Conservation (phyloP, 2,888 invertebrate species). For the Ectemnius continuus region DNA sequence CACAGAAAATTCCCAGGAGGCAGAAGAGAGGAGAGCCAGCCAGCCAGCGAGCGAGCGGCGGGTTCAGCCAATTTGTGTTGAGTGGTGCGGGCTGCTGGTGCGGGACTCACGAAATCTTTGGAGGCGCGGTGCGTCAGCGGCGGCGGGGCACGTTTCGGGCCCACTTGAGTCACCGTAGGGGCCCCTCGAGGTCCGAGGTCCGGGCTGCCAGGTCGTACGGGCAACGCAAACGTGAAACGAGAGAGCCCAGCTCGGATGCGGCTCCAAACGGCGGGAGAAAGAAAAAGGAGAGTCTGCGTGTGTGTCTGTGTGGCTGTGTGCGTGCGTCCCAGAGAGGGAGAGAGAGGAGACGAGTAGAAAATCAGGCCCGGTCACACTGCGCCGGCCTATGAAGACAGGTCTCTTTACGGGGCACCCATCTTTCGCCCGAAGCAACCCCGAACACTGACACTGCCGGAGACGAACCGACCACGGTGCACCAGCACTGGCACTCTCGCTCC, state of each 20-base stretch:
- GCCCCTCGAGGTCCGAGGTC: background rate
- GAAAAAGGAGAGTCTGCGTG: no score
- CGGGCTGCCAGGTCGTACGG: background rate
- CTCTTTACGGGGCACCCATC: constrained; percentile 4
- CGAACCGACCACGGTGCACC: background rate
- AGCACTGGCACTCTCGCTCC: constrained; percentile 1
- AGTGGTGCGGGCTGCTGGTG: background rate
- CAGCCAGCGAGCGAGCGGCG: no score
- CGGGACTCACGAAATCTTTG: background rate
- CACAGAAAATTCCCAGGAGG: background rate
- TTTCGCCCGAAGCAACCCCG: constrained; percentile 4
- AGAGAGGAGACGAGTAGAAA: background rate
- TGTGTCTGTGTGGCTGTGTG: no score
- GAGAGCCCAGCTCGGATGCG: background rate
- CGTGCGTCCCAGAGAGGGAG: no score
- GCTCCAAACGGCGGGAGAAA: no score
- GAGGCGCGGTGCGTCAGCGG: background rate
- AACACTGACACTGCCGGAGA: constrained; percentile 7
- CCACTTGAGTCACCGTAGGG: constrained; percentile 4
- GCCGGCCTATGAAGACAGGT: background rate
- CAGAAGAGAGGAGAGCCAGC: no score
- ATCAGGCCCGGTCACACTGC: constrained; percentile 1
- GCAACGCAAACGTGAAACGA: background rate
- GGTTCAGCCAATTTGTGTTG: no score
- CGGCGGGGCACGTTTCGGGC: background rate